phyloP scores from a whole-genome alignment of 2,888 invertebrate genomes.

The Melinaea menophilus region DNA sequence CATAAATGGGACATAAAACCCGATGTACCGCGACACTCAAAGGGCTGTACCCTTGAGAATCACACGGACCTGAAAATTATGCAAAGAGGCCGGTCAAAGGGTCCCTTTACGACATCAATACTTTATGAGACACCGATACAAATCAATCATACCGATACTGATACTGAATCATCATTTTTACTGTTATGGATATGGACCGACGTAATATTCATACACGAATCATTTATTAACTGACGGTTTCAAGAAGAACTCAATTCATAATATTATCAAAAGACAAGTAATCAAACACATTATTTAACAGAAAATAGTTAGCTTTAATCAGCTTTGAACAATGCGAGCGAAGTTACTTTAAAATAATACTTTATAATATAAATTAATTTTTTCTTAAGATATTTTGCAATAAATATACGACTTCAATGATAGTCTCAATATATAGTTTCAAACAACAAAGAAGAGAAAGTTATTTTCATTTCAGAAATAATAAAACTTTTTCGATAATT shows the following conservation, averaged over 20 bases:
- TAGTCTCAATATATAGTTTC: too few species aligned
- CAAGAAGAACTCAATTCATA: too few species aligned
- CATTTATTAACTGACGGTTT: neutral
- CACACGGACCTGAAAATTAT: slow-evolving; percentile 62
- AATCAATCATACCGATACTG: slow-evolving; percentile 57
- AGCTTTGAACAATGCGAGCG: too few species aligned
- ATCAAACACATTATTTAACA: too few species aligned
- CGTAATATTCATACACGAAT: neutral
- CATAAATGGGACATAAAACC: neutral
- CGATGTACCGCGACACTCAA: slow-evolving; percentile 27
- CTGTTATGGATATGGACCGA: slow-evolving; percentile 9
- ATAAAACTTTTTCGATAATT: too few species aligned
- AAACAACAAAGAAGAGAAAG: too few species aligned
- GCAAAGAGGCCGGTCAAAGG: slow-evolving; percentile 65
- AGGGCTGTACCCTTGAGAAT: slow-evolving; percentile 49
- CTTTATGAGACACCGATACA: slow-evolving; percentile 54
- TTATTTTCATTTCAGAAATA: too few species aligned
- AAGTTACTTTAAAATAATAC: too few species aligned
- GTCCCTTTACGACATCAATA: slow-evolving; percentile 57
- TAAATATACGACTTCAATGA: too few species aligned
- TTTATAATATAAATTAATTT: too few species aligned
- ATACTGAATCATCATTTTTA: slow-evolving; percentile 28
- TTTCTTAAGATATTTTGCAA: too few species aligned
- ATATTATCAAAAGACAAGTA: neutral
- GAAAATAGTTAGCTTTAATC: too few species aligned